phyloP scores from a whole-genome alignment of 2,797 vertebrate species.

The Lutjanus campechanus region DNA sequence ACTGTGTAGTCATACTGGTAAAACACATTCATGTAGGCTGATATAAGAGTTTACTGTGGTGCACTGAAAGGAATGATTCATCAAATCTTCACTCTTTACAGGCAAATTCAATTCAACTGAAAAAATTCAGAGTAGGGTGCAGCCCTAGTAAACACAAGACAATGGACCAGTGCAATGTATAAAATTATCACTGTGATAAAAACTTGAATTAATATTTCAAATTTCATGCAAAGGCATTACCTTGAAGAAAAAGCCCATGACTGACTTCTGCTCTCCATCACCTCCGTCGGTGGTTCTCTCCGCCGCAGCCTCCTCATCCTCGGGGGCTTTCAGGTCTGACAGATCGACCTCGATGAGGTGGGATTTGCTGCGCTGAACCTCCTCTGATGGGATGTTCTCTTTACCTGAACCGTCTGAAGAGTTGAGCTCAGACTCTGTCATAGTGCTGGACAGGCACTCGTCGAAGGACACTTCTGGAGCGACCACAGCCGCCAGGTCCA shows the following conservation, averaged over 20 bases:
- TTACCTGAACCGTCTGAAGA: slow-evolving; percentile 82
- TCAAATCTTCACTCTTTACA: too few relatives aligned
- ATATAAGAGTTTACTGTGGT: too few relatives aligned
- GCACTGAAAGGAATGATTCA: too few relatives aligned
- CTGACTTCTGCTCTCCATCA: slow-evolving; percentile 93
- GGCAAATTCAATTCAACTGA: too few relatives aligned
- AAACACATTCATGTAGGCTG: too few relatives aligned
- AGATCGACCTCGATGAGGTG: slow-evolving; percentile 96
- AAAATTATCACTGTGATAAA: not conserved
- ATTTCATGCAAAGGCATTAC: slow-evolving; percentile 72
- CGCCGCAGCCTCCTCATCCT: slow-evolving; percentile 82
- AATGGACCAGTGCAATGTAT: not conserved
- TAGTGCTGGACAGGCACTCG: slow-evolving; percentile 75
- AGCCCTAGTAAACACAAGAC: too few relatives aligned
- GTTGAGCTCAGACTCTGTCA: slow-evolving; percentile 76
- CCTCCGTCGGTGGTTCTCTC: slow-evolving; percentile 66
- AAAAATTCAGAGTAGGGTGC: too few relatives aligned
- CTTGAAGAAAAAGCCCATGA: slow-evolving; percentile 98
- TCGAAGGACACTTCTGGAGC: slow-evolving; percentile 75
- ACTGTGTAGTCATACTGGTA: too few relatives aligned
- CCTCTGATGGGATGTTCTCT: slow-evolving; percentile 84
- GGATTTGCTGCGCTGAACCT: slow-evolving; percentile 86
- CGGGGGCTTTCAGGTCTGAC: slow-evolving; percentile 88
- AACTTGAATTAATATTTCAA: not conserved
- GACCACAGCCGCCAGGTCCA: slow-evolving; percentile 69